Base-by-base conservation (phyloP, 2,888 invertebrate genomes). In the Lepidocyrtoides sp. region DNA sequence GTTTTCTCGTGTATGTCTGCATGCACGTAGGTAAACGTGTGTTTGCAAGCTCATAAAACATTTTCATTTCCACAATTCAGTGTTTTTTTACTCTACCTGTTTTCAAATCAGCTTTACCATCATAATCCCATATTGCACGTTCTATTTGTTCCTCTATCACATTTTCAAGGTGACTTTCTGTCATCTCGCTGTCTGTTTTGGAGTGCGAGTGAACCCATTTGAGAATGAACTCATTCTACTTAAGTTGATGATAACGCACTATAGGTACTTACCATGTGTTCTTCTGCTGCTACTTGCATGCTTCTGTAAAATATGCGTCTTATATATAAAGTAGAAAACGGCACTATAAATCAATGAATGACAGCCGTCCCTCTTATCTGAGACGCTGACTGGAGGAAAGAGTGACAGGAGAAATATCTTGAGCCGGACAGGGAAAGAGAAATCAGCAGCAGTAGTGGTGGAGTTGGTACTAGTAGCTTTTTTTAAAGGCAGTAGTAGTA, bases 301-400 rank as follows among this genome's bases (percentile, higher is more conserved):
- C 7, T 36, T 36, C 51, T 23, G 8, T 60, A 60, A 36, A 36
- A 36, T 63, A 48, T 17, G 57, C 12, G 26, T 12, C 32, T 48
- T 7, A 54, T n/a, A 54, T 14, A 57, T 1, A 29, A 20, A 60
- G 17, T 0, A 17, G 12, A 41, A 10, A 81, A 20, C 60, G n/a
- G n/a, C 44, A 60, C 75, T 83, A 83, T 89, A 89, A 89, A 89
- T 89, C 89, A 89, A 83, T 89, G 75, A 83, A 75, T 89, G 89
- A 77, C 89, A 89, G 89, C 23, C 32, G 32, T 72, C 82, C 17
- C 44, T 23, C 75, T 86, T 75, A 86, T 60, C 86, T 77, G 26
- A 10, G 29, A 69, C 48, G 29, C 54, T 54, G 69, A 8, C 60
- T 81, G 10, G 23, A 60, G 14, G 23, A 82, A 7, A 44, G 60